A percentile compares a stretch with the other conserved stretches of the same genome.
phyloP scores from a whole-genome alignment of 2,797 vertebrate species.

The Myotis daubentonii region DNA sequence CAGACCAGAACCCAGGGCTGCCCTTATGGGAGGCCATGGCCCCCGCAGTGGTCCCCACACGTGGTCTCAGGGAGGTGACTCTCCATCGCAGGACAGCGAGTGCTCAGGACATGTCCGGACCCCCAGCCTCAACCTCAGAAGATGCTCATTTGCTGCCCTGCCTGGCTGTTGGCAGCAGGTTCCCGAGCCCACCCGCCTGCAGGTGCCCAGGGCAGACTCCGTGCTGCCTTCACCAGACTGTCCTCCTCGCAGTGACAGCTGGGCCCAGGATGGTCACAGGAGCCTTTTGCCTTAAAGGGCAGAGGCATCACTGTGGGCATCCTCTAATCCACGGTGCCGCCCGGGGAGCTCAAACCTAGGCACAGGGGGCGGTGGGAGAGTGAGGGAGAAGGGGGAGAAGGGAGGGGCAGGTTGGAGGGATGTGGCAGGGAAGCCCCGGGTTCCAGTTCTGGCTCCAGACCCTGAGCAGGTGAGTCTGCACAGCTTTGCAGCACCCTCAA shows the following conservation, averaged over 20 bases:
- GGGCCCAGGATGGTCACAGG: neutral
- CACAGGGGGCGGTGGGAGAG: neutral
- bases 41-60: rapidly evolving
- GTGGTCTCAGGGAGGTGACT: neutral
- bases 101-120: neutral
- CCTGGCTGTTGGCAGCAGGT: neutral
- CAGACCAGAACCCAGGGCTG: neutral
- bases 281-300: neutral
- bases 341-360: neutral
- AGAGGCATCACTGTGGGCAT: neutral
- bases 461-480: rapidly evolving
- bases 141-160: neutral
- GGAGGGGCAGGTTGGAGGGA: too few relatives aligned
- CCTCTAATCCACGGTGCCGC: neutral
- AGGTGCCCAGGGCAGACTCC: neutral
- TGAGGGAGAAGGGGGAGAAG: neutral
- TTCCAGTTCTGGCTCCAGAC: neutral
- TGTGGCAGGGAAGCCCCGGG: neutral
- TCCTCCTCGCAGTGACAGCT: neutral
- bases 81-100: neutral
- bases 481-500: rapidly evolving
- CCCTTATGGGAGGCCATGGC: neutral
- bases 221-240: neutral
- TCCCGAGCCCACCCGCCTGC: neutral
- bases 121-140: neutral